These are phyloP conservation scores for Cyclargus thomasi DNA, from an alignment of 1,140 invertebrate species.

Conservation along the genomic window DNA sequence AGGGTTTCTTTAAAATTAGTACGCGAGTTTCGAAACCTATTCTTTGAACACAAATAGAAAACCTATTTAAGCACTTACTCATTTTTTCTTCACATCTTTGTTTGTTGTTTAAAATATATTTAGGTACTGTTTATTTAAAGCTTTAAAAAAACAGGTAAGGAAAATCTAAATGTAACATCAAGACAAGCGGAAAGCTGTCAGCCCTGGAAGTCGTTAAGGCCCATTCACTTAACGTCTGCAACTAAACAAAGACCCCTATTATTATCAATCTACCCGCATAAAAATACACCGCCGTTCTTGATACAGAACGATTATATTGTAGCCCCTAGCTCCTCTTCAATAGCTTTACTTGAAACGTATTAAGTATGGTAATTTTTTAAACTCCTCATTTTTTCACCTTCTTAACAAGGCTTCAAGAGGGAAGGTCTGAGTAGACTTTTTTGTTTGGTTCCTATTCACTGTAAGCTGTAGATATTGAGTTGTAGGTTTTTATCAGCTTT, in stretches of 20 bases:
- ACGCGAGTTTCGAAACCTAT: no score
- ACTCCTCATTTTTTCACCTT: neutral
- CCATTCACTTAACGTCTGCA: conserved; percentile 31
- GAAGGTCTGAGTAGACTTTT: neutral
- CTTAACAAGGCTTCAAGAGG: neutral
- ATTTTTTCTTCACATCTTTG: no score
- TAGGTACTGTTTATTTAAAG: no score
- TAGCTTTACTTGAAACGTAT: conserved; percentile 3
- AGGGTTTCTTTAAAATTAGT: no score
- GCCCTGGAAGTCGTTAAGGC: conserved; percentile 12
- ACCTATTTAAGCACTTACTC: no score
- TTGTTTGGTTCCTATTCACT: no score
- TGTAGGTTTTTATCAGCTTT: no score
- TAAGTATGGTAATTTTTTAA: neutral
- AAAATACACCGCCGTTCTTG: conserved; percentile 29
- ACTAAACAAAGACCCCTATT: conserved; percentile 36
- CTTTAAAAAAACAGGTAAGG: neutral
- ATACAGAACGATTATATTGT: conserved; percentile 3
- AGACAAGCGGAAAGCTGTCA: neutral
- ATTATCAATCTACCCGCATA: conserved; percentile 40
- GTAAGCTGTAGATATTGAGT: no score
- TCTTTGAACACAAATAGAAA: no score
- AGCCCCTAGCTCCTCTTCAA: neutral
- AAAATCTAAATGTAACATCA: neutral
- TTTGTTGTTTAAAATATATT: no score